Base-by-base conservation (phyloP, 2,113 vertebrate species). In the Arizona elegans region DNA sequence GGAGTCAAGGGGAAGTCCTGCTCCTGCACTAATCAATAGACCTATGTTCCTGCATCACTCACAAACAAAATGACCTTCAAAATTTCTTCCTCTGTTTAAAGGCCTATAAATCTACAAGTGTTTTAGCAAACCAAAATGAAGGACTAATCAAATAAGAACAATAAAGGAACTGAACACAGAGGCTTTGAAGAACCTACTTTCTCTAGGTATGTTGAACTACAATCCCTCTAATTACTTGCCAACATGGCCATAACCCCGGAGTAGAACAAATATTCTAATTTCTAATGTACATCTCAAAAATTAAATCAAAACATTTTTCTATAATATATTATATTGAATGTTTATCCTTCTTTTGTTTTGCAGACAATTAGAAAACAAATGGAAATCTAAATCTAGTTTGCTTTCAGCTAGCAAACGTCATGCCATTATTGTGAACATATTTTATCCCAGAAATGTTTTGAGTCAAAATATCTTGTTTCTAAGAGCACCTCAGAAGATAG, bases 381-480 rank as follows among this genome's bases (percentile, higher is more conserved):
- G 11, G 87, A 93, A 94, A 12, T 23, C 90, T 58, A 17, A 12
- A 29, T 85, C 0, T 0, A 54, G 88, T 91, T 90, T 95, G 8
- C 86, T 96, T 58, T 94, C 93, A 86, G 92, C 54, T 89, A 88
- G 90, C 6, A 94, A 95, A 90, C 92, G 86, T 93, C 2, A 52
- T 54, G 0, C 47, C 50, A 70, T 91, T 94, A 94, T 93, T 94
- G 94, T 91, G 94, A 88, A 94, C 53, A 86, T 56, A 93, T 94
- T 95, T 95, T 95, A 15, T 55, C 90, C 93, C 87, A 92, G 90
- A 94, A 96, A 95, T 13, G 75, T 58, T 94, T 93, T 91, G 90
- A 96, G 91, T 94, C 90, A 94, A 96, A 96, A 93, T 92, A 95
- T 90, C 94, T 95, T 95, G 53, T 8, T 95, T 96, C 92, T 94